These are phyloP conservation scores for Andrena minutula DNA, from an alignment of 2,888 invertebrate species.

Conservation along the genomic window DNA sequence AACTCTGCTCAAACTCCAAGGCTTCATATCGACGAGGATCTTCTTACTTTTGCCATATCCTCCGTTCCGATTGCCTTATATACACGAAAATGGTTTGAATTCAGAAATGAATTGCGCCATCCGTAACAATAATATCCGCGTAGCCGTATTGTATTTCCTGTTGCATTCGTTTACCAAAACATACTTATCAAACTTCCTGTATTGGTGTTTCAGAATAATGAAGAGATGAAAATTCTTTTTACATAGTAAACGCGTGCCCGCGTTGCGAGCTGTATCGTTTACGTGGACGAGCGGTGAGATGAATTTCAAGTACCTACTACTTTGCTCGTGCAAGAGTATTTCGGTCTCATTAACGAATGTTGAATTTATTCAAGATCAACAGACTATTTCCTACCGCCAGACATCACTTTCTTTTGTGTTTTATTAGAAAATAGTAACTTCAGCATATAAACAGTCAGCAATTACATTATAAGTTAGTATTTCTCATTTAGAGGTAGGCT, in stretches of 20 bases:
- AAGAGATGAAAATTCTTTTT: neutral
- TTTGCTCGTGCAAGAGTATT: conserved; percentile 1
- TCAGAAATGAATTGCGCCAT: neutral
- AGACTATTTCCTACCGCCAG: neutral
- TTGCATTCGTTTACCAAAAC: conserved; percentile 14
- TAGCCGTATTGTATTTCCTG: conserved; percentile 44
- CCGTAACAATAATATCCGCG: too few species aligned
- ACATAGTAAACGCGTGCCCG: conserved; percentile 10
- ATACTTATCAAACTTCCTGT: conserved; percentile 24
- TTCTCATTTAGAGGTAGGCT: conserved; percentile 11
- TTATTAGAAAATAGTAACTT: conserved; percentile 53
- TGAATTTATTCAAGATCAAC: neutral
- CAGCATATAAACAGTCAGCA: conserved; percentile 26
- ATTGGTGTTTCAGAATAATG: neutral
- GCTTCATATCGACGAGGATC: conserved; percentile 61
- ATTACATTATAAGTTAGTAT: conserved; percentile 28
- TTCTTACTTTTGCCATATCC: conserved; percentile 24
- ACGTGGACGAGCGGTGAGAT: neutral
- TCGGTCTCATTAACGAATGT: neutral
- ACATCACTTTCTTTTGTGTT: conserved; percentile 1
- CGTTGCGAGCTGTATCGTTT: neutral
- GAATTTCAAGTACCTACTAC: too few species aligned
- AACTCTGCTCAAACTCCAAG: conserved; percentile 23
- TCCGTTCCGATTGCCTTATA: conserved; percentile 46
- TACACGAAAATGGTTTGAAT: conserved; percentile 42